Base-by-base conservation (phyloP, 2,113 vertebrate species). In the Boleophthalmus pectinirostris region DNA sequence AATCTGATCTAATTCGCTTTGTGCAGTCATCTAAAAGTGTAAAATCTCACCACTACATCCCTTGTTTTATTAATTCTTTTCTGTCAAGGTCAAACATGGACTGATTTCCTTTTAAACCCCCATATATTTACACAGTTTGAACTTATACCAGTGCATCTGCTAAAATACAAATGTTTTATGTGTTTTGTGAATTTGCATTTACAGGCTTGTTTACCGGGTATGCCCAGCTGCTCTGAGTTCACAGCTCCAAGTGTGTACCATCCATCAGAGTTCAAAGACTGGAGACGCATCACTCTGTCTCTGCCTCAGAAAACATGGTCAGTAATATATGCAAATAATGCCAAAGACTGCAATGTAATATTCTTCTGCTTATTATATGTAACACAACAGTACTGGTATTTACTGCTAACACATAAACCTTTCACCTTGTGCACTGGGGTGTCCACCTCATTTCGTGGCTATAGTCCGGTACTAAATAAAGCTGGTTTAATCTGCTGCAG, bases 151-250 rank as follows among this genome's bases (percentile, higher is more conserved):
- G 23, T 25, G 4, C 13, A 25, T 25, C n/a, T 58, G 56, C 70
- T 67, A 29, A 73, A 24, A 25, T 24, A 5, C 6, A 15, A 24
- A 33, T 29, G 14, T 61, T 7, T 25, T 18, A 33, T 61, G 58
- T 33, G 25, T 58, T n/a, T 0, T 56, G 18, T 53, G 79, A 23
- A 69, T 78, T 89, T 85, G 66, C 81, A 93, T 83, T 2, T 64
- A 20, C 8, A 99, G 98, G 96, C 97, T 82, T 99, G 98, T 84
- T 94, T 99, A 78, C 98, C 98, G 45, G 96, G 98, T 74, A 98
- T 99, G 97, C 96, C 98, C 0, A 99, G 98, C 89, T 99, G 98
- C 82, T 95, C 96, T 54, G 98, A 99, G 89, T 99, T 99, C 78
- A 98, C 96, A 46, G 94, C 98, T 51, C 94, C 97, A 77, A 99